Conservation (phyloP, 1,140 invertebrate species). For the Stenopsyche tienmushanensis region DNA sequence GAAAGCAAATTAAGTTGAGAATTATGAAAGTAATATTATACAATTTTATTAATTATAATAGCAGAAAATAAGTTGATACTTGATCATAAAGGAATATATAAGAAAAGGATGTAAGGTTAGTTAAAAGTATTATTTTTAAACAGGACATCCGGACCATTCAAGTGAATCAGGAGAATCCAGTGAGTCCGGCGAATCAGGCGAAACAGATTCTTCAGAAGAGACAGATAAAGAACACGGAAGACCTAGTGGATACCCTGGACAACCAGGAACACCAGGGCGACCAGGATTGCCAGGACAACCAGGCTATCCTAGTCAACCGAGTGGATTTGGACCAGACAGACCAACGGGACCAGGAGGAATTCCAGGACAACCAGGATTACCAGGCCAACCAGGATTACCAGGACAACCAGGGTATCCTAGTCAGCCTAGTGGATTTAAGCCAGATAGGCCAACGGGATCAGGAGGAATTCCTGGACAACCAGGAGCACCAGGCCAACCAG, state of each 20-base stretch:
- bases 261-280: constrained; percentile 8
- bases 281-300: constrained; percentile 1
- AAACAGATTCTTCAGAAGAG: no score
- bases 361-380: constrained; percentile 24
- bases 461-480: constrained; percentile 39
- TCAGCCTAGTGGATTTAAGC: constrained; percentile 39
- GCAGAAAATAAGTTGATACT: no score
- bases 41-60: no score
- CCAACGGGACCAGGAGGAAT: constrained; percentile 1
- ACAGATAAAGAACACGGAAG: background rate
- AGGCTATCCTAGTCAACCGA: constrained; percentile 1
- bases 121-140: no score
- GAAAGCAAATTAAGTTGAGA: no score
- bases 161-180: no score
- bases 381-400: constrained; percentile 23
- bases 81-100: no score
- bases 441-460: constrained; percentile 40
- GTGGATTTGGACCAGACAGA: background rate
- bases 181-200: constrained; percentile 5
- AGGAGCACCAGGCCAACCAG: constrained; percentile 42
- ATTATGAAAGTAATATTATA: no score
- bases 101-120: no score
- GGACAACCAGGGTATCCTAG: constrained; percentile 29
- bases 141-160: no score
- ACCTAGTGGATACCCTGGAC: constrained; percentile 26